Conservation (phyloP, 2,113 vertebrate genomes). For the Rhynchomys soricoides region DNA sequence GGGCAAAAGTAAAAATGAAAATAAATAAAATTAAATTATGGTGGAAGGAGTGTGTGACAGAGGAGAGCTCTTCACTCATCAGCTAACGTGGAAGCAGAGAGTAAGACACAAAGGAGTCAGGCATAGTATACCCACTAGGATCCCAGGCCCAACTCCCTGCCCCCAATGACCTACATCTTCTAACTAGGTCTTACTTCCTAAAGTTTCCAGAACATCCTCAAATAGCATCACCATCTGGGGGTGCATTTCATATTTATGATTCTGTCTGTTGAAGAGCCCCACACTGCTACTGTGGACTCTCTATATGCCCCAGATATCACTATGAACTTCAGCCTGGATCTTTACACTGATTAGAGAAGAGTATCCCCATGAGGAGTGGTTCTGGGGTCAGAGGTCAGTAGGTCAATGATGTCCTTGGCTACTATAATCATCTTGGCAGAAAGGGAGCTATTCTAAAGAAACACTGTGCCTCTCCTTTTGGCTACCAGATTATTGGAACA, state of each 20-base stretch:
- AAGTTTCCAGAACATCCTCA: background rate
- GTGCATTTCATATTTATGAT: background rate
- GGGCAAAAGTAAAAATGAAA: too few relatives aligned
- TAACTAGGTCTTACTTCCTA: background rate
- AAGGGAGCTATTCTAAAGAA: background rate
- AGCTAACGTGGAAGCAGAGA: background rate
- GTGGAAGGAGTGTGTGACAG: background rate
- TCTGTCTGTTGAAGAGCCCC: background rate
- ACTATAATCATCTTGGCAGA: background rate
- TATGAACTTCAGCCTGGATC: background rate
- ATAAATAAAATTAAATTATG: background rate
- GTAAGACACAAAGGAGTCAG: background rate
- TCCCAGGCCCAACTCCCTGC: background rate
- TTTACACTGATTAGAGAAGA: background rate
- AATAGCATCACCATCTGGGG: slow-evolving; percentile 11
- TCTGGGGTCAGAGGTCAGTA: background rate
- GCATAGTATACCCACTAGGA: background rate
- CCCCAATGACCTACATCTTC: background rate
- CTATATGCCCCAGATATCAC: background rate
- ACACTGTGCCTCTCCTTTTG: background rate
- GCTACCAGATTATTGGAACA: background rate
- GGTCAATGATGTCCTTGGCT: background rate
- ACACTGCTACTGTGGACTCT: background rate
- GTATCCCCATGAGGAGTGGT: too few relatives aligned
- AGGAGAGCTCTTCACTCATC: background rate